Evolutionary conservation across 1,140 invertebrate genomes (phyloP).

Genomic region (Procambarus clarkii): DNA sequence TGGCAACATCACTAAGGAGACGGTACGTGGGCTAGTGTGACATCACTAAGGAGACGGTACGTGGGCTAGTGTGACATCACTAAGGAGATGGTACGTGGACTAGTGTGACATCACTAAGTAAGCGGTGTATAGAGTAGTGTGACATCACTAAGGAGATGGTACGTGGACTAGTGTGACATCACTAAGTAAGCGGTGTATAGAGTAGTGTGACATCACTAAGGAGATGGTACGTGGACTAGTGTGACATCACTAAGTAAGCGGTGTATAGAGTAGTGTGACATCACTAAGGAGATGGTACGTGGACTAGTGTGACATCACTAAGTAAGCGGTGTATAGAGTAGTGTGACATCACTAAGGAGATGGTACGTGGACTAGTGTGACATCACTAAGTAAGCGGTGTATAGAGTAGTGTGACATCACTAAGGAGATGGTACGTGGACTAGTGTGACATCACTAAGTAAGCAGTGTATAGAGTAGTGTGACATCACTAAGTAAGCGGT

Average conservation of each 20-base stretch:
- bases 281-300: slow-evolving; percentile 28
- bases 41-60: slow-evolving; percentile 50
- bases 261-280: not conserved
- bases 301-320: slow-evolving; percentile 12
- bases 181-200: slow-evolving; percentile 42
- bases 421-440: too few species aligned
- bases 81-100: slow-evolving; percentile 33
- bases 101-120: slow-evolving; percentile 26
- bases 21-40: slow-evolving; percentile 21
- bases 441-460: too few species aligned
- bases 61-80: slow-evolving; percentile 3
- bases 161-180: not conserved
- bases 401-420: too few species aligned
- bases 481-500: too few species aligned
- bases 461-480: too few species aligned
- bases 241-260: slow-evolving; percentile 39
- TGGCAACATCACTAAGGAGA: slow-evolving; percentile 45
- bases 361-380: too few species aligned
- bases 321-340: slow-evolving; percentile 23
- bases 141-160: slow-evolving; percentile 16
- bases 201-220: too few species aligned
- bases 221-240: slow-evolving; percentile 27
- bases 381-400: too few species aligned
- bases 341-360: too few species aligned
- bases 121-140: slow-evolving; percentile 1